Percentiles rank a stretch among this genome's conserved stretches.
phyloP scores from a whole-genome alignment of 2,888 invertebrate genomes.

The Embidobia sp. region DNA sequence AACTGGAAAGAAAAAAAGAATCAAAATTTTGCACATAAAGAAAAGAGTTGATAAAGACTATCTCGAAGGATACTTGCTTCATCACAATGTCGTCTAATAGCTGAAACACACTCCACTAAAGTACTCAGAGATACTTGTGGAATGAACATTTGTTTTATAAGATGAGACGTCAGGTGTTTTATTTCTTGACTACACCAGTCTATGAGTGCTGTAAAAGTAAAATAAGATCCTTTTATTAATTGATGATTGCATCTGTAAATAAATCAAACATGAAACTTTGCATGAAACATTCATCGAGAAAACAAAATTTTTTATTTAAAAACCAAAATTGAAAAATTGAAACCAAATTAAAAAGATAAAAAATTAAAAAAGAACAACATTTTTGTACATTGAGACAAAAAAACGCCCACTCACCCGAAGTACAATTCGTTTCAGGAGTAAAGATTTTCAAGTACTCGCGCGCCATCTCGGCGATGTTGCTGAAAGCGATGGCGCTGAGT shows the following conservation, averaged over 20 bases:
- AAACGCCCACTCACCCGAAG: too few relatives aligned
- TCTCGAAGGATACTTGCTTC: conserved; percentile 40
- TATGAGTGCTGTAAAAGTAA: conserved; percentile 85
- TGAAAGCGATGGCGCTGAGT: conserved; percentile 92
- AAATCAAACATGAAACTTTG: too few relatives aligned
- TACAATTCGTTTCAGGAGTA: conserved; percentile 88
- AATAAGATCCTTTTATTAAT: neutral
- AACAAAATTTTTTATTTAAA: too few relatives aligned
- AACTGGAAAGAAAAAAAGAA: conserved; percentile 81
- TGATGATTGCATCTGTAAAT: too few relatives aligned
- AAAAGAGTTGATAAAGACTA: too few relatives aligned
- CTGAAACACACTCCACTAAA: conserved; percentile 92
- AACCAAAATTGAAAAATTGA: too few relatives aligned
- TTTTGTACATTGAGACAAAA: too few relatives aligned
- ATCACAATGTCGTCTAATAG: conserved; percentile 88
- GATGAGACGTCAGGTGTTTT: conserved; percentile 89
- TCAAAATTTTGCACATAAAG: too few relatives aligned
- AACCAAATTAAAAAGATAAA: too few relatives aligned
- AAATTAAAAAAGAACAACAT: too few relatives aligned
- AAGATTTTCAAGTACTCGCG: conserved; percentile 91
- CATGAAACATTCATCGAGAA: too few relatives aligned
- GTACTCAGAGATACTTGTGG: conserved; percentile 93
- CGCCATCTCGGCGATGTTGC: conserved; percentile 89
- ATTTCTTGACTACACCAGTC: conserved; percentile 95
- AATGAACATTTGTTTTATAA: conserved; percentile 93